These are phyloP conservation scores for Ataeniobius toweri DNA, from an alignment of 2,797 vertebrate species.

Conservation along the genomic window DNA sequence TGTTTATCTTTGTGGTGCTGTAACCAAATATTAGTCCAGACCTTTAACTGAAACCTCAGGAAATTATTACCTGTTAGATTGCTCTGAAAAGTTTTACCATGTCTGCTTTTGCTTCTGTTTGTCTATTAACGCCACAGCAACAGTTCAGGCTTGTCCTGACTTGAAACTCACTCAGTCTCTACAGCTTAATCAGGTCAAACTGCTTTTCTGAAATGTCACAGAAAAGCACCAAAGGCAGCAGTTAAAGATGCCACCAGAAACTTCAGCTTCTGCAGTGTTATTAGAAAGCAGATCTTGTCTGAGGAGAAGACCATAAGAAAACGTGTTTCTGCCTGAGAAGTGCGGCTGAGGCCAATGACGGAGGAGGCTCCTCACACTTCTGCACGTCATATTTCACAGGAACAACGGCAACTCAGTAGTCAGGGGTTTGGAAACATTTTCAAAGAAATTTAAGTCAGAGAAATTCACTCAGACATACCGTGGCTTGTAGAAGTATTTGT, in stretches of 20 bases:
- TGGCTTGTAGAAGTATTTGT: neutral
- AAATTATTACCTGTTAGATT: neutral
- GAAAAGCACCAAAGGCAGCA: neutral
- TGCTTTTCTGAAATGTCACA: neutral
- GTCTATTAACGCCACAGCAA: neutral
- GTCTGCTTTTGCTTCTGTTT: too few species aligned
- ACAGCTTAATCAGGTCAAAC: neutral
- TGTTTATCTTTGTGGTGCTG: neutral
- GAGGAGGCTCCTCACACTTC: conserved; percentile 29
- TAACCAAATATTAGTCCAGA: neutral
- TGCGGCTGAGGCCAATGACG: conserved; percentile 1
- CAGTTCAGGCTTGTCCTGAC: neutral
- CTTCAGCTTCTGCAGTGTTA: neutral
- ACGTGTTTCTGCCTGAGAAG: neutral
- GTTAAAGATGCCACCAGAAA: neutral
- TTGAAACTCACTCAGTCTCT: neutral
- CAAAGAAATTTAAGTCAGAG: neutral
- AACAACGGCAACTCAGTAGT: conserved; percentile 51
- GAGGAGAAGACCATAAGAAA: neutral
- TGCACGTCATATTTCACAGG: conserved; percentile 38
- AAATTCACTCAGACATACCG: neutral
- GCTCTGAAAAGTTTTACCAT: neutral
- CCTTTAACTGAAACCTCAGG: neutral
- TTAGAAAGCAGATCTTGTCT: neutral
- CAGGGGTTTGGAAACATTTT: conserved; percentile 15